phyloP scores from a whole-genome alignment of 1,140 invertebrate species.

The Drosophila auraria region DNA sequence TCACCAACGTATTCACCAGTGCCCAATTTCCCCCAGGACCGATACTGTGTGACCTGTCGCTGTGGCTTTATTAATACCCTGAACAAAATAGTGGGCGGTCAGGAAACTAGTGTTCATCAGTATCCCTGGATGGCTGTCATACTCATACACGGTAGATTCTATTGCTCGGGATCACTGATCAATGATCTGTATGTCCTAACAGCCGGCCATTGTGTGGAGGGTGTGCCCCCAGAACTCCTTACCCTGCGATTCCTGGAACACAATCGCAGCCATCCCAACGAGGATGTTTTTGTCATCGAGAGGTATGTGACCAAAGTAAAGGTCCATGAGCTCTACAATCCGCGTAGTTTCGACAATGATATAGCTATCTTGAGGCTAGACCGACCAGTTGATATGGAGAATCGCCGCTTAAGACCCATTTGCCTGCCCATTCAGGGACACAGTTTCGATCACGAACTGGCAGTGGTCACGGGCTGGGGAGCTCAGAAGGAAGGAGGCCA shows the following conservation, averaged over 20 bases:
- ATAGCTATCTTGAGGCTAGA: constrained; percentile 91
- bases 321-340: constrained; percentile 89
- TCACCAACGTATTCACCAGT: constrained; percentile 13
- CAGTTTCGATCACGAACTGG: constrained; percentile 86
- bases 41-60: constrained; percentile 85
- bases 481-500: constrained; percentile 87
- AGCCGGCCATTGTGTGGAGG: constrained; percentile 73
- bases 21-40: constrained; percentile 19
- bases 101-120: constrained; percentile 88
- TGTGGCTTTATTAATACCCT: constrained; percentile 89
- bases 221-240: constrained; percentile 88
- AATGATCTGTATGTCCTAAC: constrained; percentile 85
- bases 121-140: constrained; percentile 92
- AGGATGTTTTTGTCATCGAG: constrained; percentile 39
- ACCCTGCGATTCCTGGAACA: constrained; percentile 90
- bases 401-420: constrained; percentile 88
- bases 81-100: constrained; percentile 90
- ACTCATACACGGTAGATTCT: constrained; percentile 89
- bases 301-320: constrained; percentile 65
- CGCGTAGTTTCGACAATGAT: constrained; percentile 91
- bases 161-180: constrained; percentile 91
- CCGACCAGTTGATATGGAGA: constrained; percentile 87
- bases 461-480: constrained; percentile 90
- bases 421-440: constrained; percentile 89
- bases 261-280: constrained; percentile 77